Conservation (phyloP, 2,888 invertebrate species). For the Trachelus iudaicus region DNA sequence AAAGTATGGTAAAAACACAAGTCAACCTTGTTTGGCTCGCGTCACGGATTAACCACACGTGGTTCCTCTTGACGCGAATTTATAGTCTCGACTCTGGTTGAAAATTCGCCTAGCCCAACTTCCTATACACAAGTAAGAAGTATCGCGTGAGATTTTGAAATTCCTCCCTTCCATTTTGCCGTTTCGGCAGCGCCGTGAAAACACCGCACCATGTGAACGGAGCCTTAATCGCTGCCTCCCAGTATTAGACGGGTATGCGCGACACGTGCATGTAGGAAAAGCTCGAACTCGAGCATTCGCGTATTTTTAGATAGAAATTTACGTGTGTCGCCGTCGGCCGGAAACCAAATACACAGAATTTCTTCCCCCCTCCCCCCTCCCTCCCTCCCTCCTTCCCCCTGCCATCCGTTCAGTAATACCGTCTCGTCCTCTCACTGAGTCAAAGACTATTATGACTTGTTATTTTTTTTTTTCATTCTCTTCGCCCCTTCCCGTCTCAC, state of each 20-base stretch:
- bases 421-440: background rate
- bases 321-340: constrained; percentile 19
- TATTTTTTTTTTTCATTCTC: background rate
- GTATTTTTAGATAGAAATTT: constrained; percentile 19
- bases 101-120: background rate
- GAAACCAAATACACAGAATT: constrained; percentile 27
- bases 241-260: constrained; percentile 6
- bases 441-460: background rate
- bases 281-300: constrained; percentile 17
- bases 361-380: constrained; percentile 22
- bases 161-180: background rate
- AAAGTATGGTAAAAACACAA: background rate
- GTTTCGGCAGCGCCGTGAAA: background rate
- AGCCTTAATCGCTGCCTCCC: background rate
- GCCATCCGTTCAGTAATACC: background rate
- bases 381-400: background rate
- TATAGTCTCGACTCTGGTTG: background rate
- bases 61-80: background rate
- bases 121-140: background rate
- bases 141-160: background rate
- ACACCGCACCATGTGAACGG: background rate
- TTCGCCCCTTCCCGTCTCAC: background rate
- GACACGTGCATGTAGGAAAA: constrained; percentile 13
- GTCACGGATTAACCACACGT: background rate
- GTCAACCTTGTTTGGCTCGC: background rate